Evolutionary conservation across 2,888 invertebrate genomes (phyloP).

Genomic region (Caenorhabditis sp.): DNA sequence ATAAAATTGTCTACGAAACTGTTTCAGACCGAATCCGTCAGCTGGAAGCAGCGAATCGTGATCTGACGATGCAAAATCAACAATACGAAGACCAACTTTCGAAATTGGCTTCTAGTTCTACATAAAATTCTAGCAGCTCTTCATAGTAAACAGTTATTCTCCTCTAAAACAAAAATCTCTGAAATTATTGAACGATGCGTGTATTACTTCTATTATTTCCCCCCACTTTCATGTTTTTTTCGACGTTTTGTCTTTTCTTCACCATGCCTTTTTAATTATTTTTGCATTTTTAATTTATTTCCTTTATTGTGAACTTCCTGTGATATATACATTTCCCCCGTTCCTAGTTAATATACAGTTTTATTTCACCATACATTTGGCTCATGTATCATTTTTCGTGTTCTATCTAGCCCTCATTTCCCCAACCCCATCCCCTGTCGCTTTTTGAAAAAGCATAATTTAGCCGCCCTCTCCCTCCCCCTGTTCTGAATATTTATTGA

Average conservation of each 20-base stretch:
- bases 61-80: slow-evolving; percentile 26
- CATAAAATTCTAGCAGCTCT: not conserved
- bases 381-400: not conserved
- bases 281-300: not conserved
- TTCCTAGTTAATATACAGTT: not conserved
- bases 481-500: not conserved
- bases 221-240: not conserved
- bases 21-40: slow-evolving; percentile 28
- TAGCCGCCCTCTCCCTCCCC: not conserved
- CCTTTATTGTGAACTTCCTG: not conserved
- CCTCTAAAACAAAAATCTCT: not conserved
- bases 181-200: not conserved
- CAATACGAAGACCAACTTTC: slow-evolving; percentile 25
- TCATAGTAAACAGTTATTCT: not conserved
- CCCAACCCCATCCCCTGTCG: not conserved
- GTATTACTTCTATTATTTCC: not conserved
- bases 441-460: not conserved
- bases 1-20: not conserved
- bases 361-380: not conserved
- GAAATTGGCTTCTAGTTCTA: not conserved
- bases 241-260: too few relatives aligned
- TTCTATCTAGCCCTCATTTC: not conserved
- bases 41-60: slow-evolving; percentile 27
- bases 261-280: too few relatives aligned
- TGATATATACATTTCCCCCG: not conserved